Evolutionary conservation across 2,113 vertebrate genomes (phyloP), one percentile per base, ranked within the genome.

Genomic region (Cyprinodon tularosa): DNA sequence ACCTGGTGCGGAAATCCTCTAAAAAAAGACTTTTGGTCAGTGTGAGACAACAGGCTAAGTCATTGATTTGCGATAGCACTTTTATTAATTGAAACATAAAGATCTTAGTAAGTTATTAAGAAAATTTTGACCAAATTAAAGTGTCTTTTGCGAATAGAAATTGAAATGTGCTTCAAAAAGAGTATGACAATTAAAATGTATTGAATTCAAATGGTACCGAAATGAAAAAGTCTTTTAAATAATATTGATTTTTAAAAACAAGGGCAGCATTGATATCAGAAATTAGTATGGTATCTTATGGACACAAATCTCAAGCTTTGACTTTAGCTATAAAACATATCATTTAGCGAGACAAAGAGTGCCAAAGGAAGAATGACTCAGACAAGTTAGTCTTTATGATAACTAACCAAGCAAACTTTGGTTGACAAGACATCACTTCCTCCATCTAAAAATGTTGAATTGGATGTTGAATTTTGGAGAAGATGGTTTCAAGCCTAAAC

Each of bases 1-100:
- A 83, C 81, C 42, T 93, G 72, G 75, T 71, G 62, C 75, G 85
- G 87, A 78, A 72, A 68, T 76, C 62, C 20, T 22, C 47, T 39
- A 64, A 39, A 71, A 72, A 70, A 62, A 53, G 66, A 66, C 20
- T 3, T 71, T 81, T 67, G 68, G 65, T 79, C 69, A 66, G 62
- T 14, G 65, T n/a, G 75, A 74, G 29, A 71, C 17, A 70, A 78
- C n/a, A 74, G 40, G 53, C 44, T 14, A 65, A 29, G 75, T 5
- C 53, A 67, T 60, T n/a, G 5, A 12, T 12, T 74, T 65, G 71
- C 75, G 44, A 20, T 48, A 15, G 29, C 73, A 77, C 44, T 81
- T 64, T 12, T 66, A 66, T 62, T 61, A 71, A 74, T 65, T 20
- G 38, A 62, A 42, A 12, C 22, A 68, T 14, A 75, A 53, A 68